These are phyloP conservation scores for Lasioglossum baleicum DNA, from an alignment of 1,140 invertebrate species.

Conservation along the genomic window DNA sequence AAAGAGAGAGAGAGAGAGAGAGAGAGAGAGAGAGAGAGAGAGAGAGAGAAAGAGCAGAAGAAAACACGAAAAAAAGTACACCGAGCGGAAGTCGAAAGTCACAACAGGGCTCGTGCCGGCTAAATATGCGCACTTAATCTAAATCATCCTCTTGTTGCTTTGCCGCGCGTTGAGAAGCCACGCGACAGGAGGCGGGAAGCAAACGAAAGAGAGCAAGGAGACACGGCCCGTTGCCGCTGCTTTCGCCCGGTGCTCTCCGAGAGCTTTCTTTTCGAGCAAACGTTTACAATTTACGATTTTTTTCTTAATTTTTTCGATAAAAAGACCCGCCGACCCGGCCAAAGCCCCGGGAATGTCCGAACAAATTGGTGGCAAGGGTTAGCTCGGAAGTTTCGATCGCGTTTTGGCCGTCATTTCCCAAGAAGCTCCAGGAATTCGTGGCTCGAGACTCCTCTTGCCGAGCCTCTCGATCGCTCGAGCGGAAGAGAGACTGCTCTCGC, in stretches of 20 bases:
- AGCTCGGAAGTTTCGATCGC: constrained; percentile 62
- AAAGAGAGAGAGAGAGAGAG: not conserved
- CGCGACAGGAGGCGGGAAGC: constrained; percentile 23
- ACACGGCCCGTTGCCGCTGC: not conserved
- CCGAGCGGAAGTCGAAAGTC: constrained; percentile 51
- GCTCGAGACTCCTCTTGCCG: not conserved
- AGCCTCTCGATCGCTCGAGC: constrained; percentile 5
- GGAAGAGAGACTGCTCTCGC: not conserved
- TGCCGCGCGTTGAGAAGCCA: constrained; percentile 18
- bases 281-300: too few relatives aligned
- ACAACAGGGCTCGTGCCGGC: constrained; percentile 30
- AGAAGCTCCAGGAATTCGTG: constrained; percentile 52
- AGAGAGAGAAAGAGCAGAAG: not conserved
- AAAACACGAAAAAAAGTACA: not conserved
- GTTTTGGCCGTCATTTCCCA: constrained; percentile 53
- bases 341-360: constrained; percentile 60
- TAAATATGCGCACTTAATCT: constrained; percentile 52
- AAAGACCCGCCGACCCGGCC: constrained; percentile 37
- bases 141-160: constrained; percentile 52
- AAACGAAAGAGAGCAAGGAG: constrained; percentile 26
- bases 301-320: constrained; percentile 9
- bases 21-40: not conserved
- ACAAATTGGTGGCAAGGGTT: constrained; percentile 75
- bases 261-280: too few relatives aligned
- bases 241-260: too few relatives aligned